Base-by-base conservation (phyloP, 1,140 invertebrate species). In the Aphelenchoides fujianensis region DNA sequence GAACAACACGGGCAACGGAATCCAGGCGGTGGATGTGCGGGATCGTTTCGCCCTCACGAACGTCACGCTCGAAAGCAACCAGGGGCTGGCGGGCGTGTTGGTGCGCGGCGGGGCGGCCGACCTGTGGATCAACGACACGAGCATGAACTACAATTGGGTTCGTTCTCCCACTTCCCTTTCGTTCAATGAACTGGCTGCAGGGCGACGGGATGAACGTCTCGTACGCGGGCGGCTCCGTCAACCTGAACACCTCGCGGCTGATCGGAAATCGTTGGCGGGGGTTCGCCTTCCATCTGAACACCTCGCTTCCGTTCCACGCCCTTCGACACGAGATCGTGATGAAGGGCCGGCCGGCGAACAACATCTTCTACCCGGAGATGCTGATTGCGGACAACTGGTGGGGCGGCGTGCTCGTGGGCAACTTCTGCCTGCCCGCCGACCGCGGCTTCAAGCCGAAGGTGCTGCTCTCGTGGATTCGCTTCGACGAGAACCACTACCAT, bases 1-100 rank as follows among this genome's bases (percentile, higher is more conserved):
- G 0, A 91, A 93, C 75, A 99, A 98, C 84, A 89, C 90, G 79
- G 95, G 95, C 0, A 90, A 94, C 85, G 96, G 96, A 31, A 89
- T 79, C 52, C 41, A 73, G 41, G 61, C 81, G 1, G 23, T 64
- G 19, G 71, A 79, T 52, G 72, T 84, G 41, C 69, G 79, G 7
- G 82, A 83, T 30, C 53, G 82, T 19, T 68, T 70, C 27, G 77
- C 70, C 16, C 36, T 83, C 27, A 75, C 74, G 2, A 83, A 83
- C n/a, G 84, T 95, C 31, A 90, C 91, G 0, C 86, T 93, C 0
- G 94, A 91, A 91, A 86, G 92, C 57, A 96, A 97, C 82, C 90
- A 95, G 79, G 89, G 90, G 0, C 90, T 92, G 82, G n/a, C n/a
- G n/a, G 92, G 91, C 66, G 83, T 92, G 23, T 87, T 89, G 3